Evolutionary conservation across 2,888 invertebrate genomes (phyloP).

Genomic region (Orthonevra nobilis): DNA sequence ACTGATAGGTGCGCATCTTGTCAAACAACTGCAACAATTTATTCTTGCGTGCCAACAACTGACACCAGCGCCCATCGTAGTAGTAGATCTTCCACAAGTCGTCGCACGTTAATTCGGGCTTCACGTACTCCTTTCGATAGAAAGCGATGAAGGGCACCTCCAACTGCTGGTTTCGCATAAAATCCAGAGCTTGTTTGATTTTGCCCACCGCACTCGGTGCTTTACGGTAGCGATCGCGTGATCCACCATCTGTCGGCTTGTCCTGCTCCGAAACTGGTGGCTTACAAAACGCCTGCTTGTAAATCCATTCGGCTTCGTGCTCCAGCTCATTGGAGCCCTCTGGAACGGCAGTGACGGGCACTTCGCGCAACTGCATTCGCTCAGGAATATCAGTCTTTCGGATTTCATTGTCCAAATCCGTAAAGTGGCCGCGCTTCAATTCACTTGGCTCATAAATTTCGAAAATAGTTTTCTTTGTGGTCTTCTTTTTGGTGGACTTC

Average conservation of each 20-base stretch:
- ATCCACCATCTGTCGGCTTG: slow-evolving; percentile 74
- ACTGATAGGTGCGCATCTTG: slow-evolving; percentile 95
- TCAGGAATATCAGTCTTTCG: slow-evolving; percentile 94
- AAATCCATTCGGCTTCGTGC: slow-evolving; percentile 98
- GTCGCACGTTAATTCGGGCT: slow-evolving; percentile 95
- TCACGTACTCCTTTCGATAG: slow-evolving; percentile 98
- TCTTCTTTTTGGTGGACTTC: slow-evolving; percentile 88
- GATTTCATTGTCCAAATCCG: slow-evolving; percentile 94
- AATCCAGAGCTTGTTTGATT: slow-evolving; percentile 95
- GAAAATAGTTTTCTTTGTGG: slow-evolving; percentile 92
- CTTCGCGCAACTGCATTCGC: slow-evolving; percentile 93
- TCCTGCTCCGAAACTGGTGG: slow-evolving; percentile 89
- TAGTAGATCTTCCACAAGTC: slow-evolving; percentile 99
- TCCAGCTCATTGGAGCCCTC: slow-evolving; percentile 93
- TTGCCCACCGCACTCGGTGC: slow-evolving; percentile 89
- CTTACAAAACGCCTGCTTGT: slow-evolving; percentile 94
- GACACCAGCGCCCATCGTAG: slow-evolving; percentile 97
- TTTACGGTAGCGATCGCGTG: slow-evolving; percentile 82
- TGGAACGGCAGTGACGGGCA: slow-evolving; percentile 90
- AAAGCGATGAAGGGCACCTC: slow-evolving; percentile 99
- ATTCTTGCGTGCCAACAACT: slow-evolving; percentile 90
- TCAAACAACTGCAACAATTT: slow-evolving; percentile 90
- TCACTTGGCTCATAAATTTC: slow-evolving; percentile 99
- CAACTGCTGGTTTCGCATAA: slow-evolving; percentile 96
- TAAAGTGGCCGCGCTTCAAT: slow-evolving; percentile 96